Conservation (phyloP, 2,797 vertebrate genomes). For the Heterohyrax brucei region DNA sequence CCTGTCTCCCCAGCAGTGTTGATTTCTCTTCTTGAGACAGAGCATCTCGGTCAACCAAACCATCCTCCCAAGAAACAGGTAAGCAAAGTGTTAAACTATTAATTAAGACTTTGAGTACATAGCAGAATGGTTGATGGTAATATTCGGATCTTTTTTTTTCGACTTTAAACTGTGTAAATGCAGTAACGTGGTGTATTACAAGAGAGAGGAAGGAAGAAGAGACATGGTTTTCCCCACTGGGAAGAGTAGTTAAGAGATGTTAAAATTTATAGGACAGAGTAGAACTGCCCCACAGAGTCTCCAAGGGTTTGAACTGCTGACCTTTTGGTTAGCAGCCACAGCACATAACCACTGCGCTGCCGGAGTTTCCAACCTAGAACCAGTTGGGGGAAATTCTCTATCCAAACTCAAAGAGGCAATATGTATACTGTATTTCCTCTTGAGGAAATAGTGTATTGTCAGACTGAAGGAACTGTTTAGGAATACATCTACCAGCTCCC, state of each 20-base stretch:
- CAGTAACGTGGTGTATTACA: background rate
- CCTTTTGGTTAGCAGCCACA: too few relatives aligned
- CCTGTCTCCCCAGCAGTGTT: slow-evolving; percentile 84
- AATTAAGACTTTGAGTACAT: slow-evolving; percentile 16
- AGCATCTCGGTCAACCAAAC: background rate
- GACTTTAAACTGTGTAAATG: background rate
- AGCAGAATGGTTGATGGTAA: background rate
- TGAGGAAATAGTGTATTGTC: background rate
- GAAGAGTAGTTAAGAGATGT: background rate
- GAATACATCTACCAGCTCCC: background rate
- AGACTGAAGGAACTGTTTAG: slow-evolving; percentile 30
- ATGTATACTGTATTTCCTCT: background rate
- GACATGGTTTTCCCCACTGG: slow-evolving; percentile 5
- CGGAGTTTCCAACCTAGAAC: background rate
- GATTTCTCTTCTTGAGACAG: slow-evolving; percentile 82
- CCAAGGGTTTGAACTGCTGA: too few relatives aligned
- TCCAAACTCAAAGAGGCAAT: background rate
- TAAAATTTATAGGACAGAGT: background rate
- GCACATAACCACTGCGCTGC: too few relatives aligned
- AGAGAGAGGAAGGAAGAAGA: background rate
- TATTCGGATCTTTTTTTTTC: background rate
- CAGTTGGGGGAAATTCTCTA: background rate
- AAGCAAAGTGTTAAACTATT: slow-evolving; percentile 76
- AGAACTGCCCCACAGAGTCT: too few relatives aligned
- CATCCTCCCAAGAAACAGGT: slow-evolving; percentile 74